Conservation (phyloP, 1,140 invertebrate genomes). For the Chrysoperla carnea region DNA sequence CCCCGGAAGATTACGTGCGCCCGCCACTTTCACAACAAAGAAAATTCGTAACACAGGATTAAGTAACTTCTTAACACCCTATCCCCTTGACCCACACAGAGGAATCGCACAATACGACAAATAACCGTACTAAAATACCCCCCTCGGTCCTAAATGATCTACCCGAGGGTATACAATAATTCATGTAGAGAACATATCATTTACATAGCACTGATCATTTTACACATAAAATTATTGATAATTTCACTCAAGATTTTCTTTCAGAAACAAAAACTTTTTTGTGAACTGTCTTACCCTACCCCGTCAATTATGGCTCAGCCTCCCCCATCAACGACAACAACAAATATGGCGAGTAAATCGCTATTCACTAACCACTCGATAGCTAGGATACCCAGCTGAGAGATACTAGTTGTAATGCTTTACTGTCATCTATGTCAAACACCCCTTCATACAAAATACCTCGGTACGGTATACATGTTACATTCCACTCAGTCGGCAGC, state of each 20-base stretch:
- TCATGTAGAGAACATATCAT: slow-evolving; percentile 3
- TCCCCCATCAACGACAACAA: slow-evolving; percentile 36
- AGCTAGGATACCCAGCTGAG: neutral
- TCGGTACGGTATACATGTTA: neutral
- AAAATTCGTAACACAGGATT: slow-evolving; percentile 9
- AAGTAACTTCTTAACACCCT: slow-evolving; percentile 1
- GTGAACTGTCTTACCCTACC: slow-evolving; percentile 9
- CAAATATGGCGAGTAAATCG: slow-evolving; percentile 34
- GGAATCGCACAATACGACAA: slow-evolving; percentile 5
- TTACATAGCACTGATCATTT: no score
- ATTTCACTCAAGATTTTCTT: neutral
- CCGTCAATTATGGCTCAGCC: slow-evolving; percentile 14
- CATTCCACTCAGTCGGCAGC: no score
- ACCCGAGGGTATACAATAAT: slow-evolving; percentile 6
- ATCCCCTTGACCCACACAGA: slow-evolving; percentile 8
- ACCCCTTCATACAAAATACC: slow-evolving; percentile 4
- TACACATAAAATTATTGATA: slow-evolving; percentile 1
- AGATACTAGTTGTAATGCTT: neutral
- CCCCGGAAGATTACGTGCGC: slow-evolving; percentile 20
- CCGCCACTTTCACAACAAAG: slow-evolving; percentile 23
- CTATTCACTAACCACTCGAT: slow-evolving; percentile 9
- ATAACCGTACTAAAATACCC: slow-evolving; percentile 6
- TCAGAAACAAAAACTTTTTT: neutral
- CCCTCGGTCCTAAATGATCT: slow-evolving; percentile 10
- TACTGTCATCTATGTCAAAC: slow-evolving; percentile 6